Conservation (phyloP, 2,797 vertebrate genomes). For the Poecilia picta region DNA sequence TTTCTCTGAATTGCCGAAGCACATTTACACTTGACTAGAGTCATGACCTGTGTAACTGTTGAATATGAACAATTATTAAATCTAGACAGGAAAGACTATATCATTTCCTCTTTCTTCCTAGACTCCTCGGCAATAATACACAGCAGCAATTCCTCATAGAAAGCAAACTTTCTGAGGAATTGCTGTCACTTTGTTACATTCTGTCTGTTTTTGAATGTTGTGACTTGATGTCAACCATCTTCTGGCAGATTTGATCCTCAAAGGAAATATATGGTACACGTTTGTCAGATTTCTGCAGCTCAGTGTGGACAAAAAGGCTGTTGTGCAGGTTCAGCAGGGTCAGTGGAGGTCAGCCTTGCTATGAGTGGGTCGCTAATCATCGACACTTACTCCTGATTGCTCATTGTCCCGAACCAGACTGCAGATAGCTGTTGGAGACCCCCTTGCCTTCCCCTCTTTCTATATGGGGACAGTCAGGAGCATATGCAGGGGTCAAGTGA, state of each 20-base stretch:
- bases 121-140: neutral
- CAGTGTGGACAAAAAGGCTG: constrained; percentile 9
- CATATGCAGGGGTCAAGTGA: constrained; percentile 70
- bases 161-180: neutral
- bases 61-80: neutral
- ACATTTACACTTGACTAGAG: neutral
- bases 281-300: neutral
- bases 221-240: neutral
- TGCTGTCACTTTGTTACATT: neutral
- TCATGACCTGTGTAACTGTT: neutral
- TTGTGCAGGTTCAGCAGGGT: constrained; percentile 39
- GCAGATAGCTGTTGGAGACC: constrained; percentile 54
- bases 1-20: neutral
- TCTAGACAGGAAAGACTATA: neutral
- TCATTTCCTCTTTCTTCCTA: neutral
- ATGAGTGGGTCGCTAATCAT: constrained; percentile 67
- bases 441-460: constrained; percentile 35
- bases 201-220: neutral
- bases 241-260: neutral
- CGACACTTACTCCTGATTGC: constrained; percentile 69
- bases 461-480: constrained; percentile 28
- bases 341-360: constrained; percentile 24
- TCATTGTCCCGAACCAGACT: constrained; percentile 65
- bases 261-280: neutral
- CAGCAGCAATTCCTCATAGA: neutral